phyloP scores from a whole-genome alignment of 1,140 invertebrate species.

The Eumaeus atala region DNA sequence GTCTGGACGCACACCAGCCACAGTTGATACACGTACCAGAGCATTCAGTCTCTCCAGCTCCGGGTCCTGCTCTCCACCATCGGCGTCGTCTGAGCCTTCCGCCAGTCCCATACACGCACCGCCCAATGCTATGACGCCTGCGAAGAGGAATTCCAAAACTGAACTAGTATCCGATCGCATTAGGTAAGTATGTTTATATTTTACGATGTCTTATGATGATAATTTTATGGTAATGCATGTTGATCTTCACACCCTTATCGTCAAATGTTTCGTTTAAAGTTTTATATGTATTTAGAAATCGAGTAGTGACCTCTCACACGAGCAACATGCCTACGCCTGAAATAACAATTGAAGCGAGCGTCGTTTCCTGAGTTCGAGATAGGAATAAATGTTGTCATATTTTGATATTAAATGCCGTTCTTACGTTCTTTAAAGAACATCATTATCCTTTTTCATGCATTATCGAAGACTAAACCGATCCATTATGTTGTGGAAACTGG shows the following conservation, averaged over 20 bases:
- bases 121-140: constrained; percentile 64
- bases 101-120: constrained; percentile 72
- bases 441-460: constrained; percentile 35
- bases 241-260: constrained; percentile 10
- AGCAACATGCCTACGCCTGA: constrained; percentile 1
- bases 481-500: constrained; percentile 51
- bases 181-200: constrained; percentile 76
- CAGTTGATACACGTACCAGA: constrained; percentile 80
- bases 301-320: constrained; percentile 3
- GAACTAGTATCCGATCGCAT: constrained; percentile 87
- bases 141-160: constrained; percentile 84
- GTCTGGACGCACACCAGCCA: constrained; percentile 79
- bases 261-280: constrained; percentile 5
- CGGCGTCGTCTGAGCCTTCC: constrained; percentile 60
- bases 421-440: not conserved
- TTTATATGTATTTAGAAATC: not conserved
- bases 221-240: constrained; percentile 9
- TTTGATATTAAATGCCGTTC: not conserved
- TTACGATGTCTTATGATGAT: not conserved
- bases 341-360: not conserved
- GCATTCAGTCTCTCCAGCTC: constrained; percentile 82
- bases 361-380: constrained; percentile 5
- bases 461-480: constrained; percentile 36
- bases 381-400: constrained; percentile 10
- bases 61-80: constrained; percentile 69